Conservation (phyloP, 2,113 vertebrate species). For the Melanostigma gelatinosum region DNA sequence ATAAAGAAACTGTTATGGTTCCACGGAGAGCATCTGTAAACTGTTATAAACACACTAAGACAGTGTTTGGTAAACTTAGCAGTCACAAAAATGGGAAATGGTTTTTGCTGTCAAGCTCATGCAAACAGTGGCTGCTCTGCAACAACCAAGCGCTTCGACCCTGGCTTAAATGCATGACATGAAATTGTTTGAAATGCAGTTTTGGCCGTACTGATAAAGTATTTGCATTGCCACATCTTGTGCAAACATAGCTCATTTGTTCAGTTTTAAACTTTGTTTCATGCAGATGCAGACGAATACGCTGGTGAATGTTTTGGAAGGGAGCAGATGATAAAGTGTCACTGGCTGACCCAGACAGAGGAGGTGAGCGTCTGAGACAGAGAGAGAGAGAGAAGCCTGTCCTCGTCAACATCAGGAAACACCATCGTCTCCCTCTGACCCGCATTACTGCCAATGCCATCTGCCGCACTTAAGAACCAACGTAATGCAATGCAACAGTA, state of each 20-base stretch:
- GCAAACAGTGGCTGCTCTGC: conserved; percentile 37
- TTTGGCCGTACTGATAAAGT: neutral
- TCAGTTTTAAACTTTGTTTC: conserved; percentile 5
- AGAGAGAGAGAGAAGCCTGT: conserved; percentile 12
- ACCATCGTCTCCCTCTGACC: conserved; percentile 10
- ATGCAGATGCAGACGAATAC: conserved; percentile 1
- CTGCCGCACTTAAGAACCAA: neutral
- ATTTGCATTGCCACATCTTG: neutral
- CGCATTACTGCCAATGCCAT: conserved; percentile 4
- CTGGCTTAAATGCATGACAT: neutral
- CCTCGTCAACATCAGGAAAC: conserved; percentile 33
- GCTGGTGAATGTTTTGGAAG: conserved; percentile 21
- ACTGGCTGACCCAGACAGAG: conserved; percentile 41
- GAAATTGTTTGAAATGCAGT: neutral
- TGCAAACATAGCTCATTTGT: conserved; percentile 8
- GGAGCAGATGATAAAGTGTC: conserved; percentile 49
- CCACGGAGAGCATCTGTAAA: conserved; percentile 29
- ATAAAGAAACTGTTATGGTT: conserved; percentile 48
- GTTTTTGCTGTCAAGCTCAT: conserved; percentile 36
- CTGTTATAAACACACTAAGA: conserved; percentile 44
- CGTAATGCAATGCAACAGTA: neutral
- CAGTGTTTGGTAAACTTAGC: conserved; percentile 60
- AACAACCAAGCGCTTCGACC: neutral
- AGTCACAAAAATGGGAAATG: conserved; percentile 50
- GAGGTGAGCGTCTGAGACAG: conserved; percentile 32